Conservation (phyloP, 2,888 invertebrate genomes). For the Crematogaster levior region DNA sequence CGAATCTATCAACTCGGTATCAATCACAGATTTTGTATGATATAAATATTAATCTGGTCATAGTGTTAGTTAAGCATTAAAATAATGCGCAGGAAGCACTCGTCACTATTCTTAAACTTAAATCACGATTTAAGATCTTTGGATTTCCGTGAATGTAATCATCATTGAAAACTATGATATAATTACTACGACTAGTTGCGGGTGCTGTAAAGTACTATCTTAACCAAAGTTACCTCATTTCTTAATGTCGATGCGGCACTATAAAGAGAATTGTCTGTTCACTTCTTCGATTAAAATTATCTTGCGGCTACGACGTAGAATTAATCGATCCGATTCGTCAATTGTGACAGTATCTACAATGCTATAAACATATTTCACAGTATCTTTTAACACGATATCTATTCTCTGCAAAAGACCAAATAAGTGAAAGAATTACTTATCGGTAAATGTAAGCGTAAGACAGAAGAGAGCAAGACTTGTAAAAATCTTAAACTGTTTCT, state of each 20-base stretch:
- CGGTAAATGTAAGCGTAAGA: conserved; percentile 32
- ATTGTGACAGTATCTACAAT: conserved; percentile 21
- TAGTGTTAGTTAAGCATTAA: conserved; percentile 21
- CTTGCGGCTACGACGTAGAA: not conserved
- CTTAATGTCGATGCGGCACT: conserved; percentile 41
- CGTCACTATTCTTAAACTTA: conserved; percentile 6
- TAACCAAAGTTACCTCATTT: conserved; percentile 50
- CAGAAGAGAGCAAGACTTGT: conserved; percentile 48
- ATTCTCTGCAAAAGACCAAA: conserved; percentile 8
- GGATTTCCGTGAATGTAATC: conserved; percentile 16
- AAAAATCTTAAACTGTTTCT: conserved; percentile 33
- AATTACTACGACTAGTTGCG: conserved; percentile 29
- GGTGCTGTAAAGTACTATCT: conserved; percentile 30
- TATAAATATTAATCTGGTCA: conserved; percentile 1
- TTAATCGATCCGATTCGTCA: conserved; percentile 28
- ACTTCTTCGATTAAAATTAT: conserved; percentile 18
- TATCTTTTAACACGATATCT: conserved; percentile 37
- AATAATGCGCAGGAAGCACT: conserved; percentile 22
- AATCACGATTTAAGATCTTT: conserved; percentile 24
- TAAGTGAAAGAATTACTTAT: conserved; percentile 23
- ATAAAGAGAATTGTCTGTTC: conserved; percentile 21
- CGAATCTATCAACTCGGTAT: not conserved
- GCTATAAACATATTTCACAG: not conserved
- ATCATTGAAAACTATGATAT: conserved; percentile 24
- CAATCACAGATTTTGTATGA: conserved; percentile 20